phyloP scores from a whole-genome alignment of 2,888 invertebrate species.

The Bombylius major region DNA sequence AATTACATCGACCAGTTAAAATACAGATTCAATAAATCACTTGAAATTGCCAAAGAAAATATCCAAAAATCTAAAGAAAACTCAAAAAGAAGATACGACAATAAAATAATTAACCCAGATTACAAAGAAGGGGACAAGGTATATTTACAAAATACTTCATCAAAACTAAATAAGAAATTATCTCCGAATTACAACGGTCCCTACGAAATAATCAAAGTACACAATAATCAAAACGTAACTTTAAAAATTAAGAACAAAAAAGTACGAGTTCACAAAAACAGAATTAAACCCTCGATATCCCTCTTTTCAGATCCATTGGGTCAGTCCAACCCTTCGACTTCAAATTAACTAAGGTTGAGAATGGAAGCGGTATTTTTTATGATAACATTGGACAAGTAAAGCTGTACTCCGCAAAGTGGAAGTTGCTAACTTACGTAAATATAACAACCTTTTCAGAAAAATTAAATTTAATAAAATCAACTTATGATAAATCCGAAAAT shows the following conservation, averaged over 20 bases:
- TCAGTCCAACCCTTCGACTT: too few relatives aligned
- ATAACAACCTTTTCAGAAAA: neutral
- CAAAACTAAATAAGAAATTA: constrained; percentile 4
- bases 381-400: constrained; percentile 7
- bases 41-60: constrained; percentile 18
- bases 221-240: too few relatives aligned
- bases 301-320: neutral
- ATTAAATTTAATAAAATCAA: neutral
- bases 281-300: constrained; percentile 1
- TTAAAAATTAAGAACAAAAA: constrained; percentile 4
- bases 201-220: too few relatives aligned
- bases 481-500: neutral
- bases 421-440: constrained; percentile 4
- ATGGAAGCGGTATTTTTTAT: constrained; percentile 10
- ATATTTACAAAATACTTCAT: neutral
- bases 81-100: constrained; percentile 15
- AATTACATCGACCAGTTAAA: constrained; percentile 19
- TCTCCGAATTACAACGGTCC: constrained; percentile 6
- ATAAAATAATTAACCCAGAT: neutral
- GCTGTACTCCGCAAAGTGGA: constrained; percentile 6
- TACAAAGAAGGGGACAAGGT: neutral
- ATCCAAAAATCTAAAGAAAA: constrained; percentile 18
- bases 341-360: neutral
- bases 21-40: constrained; percentile 17
- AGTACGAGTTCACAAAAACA: neutral